Evolutionary conservation across 2,113 vertebrate genomes (phyloP).

Genomic region (Gallinago jamesoni): DNA sequence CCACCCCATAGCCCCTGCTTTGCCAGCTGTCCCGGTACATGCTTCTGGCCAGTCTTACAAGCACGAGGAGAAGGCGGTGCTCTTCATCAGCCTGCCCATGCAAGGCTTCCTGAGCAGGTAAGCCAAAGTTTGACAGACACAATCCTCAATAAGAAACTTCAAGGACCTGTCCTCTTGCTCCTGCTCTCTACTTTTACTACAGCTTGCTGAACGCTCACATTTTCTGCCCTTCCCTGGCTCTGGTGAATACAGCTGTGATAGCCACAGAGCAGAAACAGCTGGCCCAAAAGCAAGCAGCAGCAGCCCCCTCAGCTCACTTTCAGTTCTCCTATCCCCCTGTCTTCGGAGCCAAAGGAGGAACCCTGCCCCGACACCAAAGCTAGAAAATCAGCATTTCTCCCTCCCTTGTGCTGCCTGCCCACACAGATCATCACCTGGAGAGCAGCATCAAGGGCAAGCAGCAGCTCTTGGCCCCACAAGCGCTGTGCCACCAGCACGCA

Average conservation of each 20-base stretch:
- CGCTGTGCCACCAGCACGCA: not conserved
- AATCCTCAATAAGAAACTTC: not conserved
- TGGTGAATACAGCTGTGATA: not conserved
- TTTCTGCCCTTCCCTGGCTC: not conserved
- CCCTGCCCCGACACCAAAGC: not conserved
- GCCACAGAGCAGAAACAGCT: not conserved
- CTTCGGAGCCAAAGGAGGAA: not conserved
- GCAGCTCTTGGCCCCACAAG: not conserved
- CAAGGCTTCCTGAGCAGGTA: not conserved
- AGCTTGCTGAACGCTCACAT: not conserved
- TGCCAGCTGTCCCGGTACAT: not conserved
- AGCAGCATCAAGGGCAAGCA: not conserved
- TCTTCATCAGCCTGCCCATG: not conserved
- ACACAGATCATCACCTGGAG: not conserved
- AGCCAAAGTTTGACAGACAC: not conserved
- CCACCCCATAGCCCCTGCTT: not conserved
- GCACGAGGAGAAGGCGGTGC: not conserved
- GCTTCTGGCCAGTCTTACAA: not conserved
- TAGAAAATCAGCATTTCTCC: not conserved
- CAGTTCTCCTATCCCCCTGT: not conserved
- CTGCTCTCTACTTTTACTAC: not conserved
- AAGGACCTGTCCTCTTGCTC: not conserved
- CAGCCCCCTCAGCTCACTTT: not conserved
- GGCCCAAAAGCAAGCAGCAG: not conserved
- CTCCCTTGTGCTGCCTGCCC: not conserved